A percentile compares a stretch with the other conserved stretches of the same genome.
Evolutionary conservation across 2,113 vertebrate species (phyloP).

Genomic region (Bungarus multicinctus): DNA sequence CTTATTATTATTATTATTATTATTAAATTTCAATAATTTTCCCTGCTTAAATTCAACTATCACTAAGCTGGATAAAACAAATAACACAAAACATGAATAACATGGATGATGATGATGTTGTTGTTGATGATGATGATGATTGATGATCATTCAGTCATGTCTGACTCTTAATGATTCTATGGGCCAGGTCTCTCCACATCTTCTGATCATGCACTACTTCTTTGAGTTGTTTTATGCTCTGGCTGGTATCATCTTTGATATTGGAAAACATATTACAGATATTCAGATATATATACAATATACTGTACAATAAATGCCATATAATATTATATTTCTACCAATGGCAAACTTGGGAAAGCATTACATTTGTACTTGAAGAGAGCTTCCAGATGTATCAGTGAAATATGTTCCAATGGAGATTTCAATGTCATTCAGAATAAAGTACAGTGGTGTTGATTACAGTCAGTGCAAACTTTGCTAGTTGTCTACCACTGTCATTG

Average conservation of each 20-base stretch:
- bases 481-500: not conserved
- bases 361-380: not conserved
- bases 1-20: slow-evolving; percentile 3
- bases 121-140: no score
- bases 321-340: not conserved
- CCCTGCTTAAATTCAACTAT: slow-evolving; percentile 27
- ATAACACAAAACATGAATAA: slow-evolving; percentile 6
- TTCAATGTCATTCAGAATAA: not conserved
- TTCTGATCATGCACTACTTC: not conserved
- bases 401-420: not conserved
- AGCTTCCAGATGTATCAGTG: not conserved
- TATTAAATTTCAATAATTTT: slow-evolving; percentile 32
- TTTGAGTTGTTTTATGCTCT: not conserved
- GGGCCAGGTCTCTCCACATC: no score
- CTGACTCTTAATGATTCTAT: not conserved
- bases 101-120: not conserved
- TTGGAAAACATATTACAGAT: not conserved
- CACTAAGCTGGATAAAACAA: slow-evolving; percentile 36
- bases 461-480: not conserved
- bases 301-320: not conserved
- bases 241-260: not conserved
- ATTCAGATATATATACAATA: not conserved
- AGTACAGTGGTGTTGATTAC: not conserved
- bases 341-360: not conserved
- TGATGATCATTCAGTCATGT: not conserved